Evolutionary conservation across 2,113 vertebrate species (phyloP).

Genomic region (Peromyscus maniculatus): DNA sequence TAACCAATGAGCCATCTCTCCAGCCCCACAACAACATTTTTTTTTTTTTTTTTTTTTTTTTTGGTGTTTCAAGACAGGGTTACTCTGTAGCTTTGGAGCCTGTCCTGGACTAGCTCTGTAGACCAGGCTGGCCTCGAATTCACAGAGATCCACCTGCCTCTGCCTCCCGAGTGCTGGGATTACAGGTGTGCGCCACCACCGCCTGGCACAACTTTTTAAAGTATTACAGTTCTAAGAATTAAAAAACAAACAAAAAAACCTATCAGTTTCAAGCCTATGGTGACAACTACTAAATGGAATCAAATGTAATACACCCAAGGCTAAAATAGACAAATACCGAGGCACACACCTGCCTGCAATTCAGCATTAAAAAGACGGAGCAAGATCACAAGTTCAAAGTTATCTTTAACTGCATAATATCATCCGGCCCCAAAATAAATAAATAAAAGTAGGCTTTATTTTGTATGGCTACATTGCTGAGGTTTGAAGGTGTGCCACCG

Average conservation of each 20-base stretch:
- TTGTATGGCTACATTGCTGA: not conserved
- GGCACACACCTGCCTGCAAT: not conserved
- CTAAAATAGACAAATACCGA: not conserved
- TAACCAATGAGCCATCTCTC: not conserved
- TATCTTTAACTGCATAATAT: not conserved
- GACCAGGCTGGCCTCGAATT: no score
- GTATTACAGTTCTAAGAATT: not conserved
- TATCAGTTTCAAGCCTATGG: not conserved
- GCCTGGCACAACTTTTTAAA: not conserved
- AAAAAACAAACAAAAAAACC: not conserved
- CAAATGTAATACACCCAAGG: not conserved
- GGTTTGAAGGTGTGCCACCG: not conserved
- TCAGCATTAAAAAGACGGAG: not conserved
- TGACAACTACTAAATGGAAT: not conserved
- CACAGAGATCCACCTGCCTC: no score
- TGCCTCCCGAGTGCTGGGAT: no score
- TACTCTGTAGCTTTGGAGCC: no score
- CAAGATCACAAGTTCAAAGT: not conserved
- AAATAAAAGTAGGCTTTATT: no score
- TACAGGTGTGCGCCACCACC: no score
- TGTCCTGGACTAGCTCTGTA: no score
- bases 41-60: not conserved
- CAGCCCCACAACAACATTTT: not conserved
- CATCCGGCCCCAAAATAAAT: not conserved
- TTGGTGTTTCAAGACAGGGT: no score